Base-by-base conservation (phyloP, 2,888 invertebrate species). In the Ptychoptera contaminata region DNA sequence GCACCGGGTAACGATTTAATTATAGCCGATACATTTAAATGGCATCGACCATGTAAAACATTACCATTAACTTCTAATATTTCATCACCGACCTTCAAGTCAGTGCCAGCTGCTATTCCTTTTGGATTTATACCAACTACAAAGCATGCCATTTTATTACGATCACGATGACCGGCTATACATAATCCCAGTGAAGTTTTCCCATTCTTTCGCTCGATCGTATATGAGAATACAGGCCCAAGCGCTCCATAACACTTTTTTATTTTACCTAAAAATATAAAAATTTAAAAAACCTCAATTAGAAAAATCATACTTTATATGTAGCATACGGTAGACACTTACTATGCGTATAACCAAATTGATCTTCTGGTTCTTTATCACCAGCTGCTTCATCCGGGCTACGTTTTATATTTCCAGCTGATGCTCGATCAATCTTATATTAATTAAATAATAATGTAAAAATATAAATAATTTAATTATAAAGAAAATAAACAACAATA, bases 11-110 rank as follows among this genome's bases (percentile, higher is more conserved):
- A 72, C 42, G 86, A 83, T 68, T 94, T 94, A 65, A 98, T 96
- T 60, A 93, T 82, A 16, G 88, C 88, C 1, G 96, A 91, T 15
- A 94, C 96, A 65, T 96, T 94, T 51, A 96, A 76, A 66, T 97
- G 97, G 65, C 93, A 93, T 57, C 94, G 75, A 47, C 93, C 93
- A 63, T 90, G 84, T 41, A 98, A 69, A 12, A 94, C 90, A 48
- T 84, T 79, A 9, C 94, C 96, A 67, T 97, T 97, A 54, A 91
- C 91, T 79, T 94, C 93, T 34, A 94, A 69, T 51, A 97, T 82
- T 66, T 97, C 94, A 62, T 98, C 98, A 2, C 94, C 96, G 14
- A 93, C 79, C 60, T 79, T 76, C 32, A 98, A 76, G 8, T 82
- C 77, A 7, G 78, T 72, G 53, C 76, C 76, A 49, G 71, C 77